Evolutionary conservation across 2,113 vertebrate genomes (phyloP).

Genomic region (Macquaria australasica): DNA sequence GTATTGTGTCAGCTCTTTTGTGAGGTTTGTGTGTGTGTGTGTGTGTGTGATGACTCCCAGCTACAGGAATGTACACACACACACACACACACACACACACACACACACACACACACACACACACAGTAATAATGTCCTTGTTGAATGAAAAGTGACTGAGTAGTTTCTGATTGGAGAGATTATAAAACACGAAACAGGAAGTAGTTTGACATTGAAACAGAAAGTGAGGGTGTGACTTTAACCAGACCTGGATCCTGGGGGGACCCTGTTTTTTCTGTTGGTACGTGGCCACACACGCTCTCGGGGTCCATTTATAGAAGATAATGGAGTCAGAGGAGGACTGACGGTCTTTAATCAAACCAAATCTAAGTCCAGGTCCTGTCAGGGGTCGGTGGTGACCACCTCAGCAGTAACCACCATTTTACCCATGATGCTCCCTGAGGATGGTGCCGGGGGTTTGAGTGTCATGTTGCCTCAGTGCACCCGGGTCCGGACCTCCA

Average conservation of each 20-base stretch:
- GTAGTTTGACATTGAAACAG: neutral
- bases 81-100: conserved; percentile 4
- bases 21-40: conserved; percentile 16
- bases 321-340: neutral
- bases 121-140: neutral
- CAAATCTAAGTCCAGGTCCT: no score
- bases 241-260: neutral
- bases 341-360: neutral
- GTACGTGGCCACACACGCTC: neutral
- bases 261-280: neutral
- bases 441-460: no score
- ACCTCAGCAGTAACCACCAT: no score
- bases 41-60: neutral
- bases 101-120: conserved; percentile 23
- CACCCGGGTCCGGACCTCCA: no score
- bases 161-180: neutral
- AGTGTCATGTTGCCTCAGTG: no score
- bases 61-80: conserved; percentile 3
- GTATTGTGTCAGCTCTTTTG: conserved; percentile 32
- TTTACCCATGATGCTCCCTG: no score
- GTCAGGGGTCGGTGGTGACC: no score
- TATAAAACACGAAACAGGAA: conserved; percentile 14
- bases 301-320: neutral
- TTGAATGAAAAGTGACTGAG: conserved; percentile 12
- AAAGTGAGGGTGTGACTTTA: conserved; percentile 3